Base-by-base conservation (phyloP, 2,797 vertebrate species). In the Staurois parvus region DNA sequence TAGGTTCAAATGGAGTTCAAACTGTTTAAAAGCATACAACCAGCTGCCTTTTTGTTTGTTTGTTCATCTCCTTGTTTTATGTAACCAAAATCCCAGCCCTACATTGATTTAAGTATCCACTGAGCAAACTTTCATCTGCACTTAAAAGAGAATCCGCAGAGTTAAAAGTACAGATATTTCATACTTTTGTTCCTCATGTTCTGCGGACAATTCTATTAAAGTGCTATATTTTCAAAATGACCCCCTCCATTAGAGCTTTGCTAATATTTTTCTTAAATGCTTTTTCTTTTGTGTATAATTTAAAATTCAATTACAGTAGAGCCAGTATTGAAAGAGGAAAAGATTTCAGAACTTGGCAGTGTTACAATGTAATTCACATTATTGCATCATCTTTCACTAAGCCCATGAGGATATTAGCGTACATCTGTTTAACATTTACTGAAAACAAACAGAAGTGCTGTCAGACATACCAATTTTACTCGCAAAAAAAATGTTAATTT, bases 391-490 rank as follows among this genome's bases (percentile, higher is more conserved):
- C 64, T 88, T 89, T 45, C 88, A 64, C 30, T 76, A 37, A 45
- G 76, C 45, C 28, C n/a, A 0, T 21, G 15, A 77, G 32, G n/a
- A 37, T 85, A 24, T 34, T 78, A 52, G 3, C 86, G 0, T 37
- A 24, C 87, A 37, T 26, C 76, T 77, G 68, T 26, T 81, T 77
- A 89, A 81, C 28, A 88, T 52, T 68, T 70, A 66, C 67, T 88
- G 59, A 86, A 91, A 91, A 87, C 59, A 89, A 89, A 86, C 26
- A 88, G 45, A 89, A 24, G 3, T 88, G 40, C 28, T 87, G 26
- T 76, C 6, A 45, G 15, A 69, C 70, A 74, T 76, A 83, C 4
- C 32, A 68, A 85, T 81, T 87, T 89, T 87, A 87, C 67, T 29
- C 4, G 89, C 67, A 84, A 85, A 79, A 40, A n/a, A 86, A 85